Base-by-base conservation (phyloP, 2,797 vertebrate genomes). In the Anguilla marmorata region DNA sequence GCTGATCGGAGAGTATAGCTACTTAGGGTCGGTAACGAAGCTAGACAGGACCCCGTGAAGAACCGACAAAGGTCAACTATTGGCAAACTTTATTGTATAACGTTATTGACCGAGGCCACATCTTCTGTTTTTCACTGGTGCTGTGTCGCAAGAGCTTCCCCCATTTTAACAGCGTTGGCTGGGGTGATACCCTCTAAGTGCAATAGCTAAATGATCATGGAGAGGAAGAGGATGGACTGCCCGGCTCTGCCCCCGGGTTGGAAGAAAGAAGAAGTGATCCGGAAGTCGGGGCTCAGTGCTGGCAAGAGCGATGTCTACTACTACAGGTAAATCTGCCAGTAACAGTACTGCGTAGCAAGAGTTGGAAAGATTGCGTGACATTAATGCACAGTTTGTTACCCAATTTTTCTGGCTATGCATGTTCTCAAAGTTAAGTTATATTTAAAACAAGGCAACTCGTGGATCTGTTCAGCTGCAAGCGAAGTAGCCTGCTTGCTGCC, bases 191-290 rank as follows among this genome's bases (percentile, higher is more conserved):
- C 69, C 66, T 82, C 56, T 66, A 41, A 66, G 60, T 56, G 83
- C 54, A 66, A 91, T 89, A 87, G 85, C 24, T 92, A 88, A 88
- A 91, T 93, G 92, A 91, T 90, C 92, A 98, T 98, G 96, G 97
- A 98, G 96, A 97, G 95, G 93, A 97, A 97, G 95, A 95, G 94
- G 95, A 96, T 96, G 93, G 98, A 98, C 86, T 99, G 98, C 92
- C 96, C 97, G 87, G 97, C 97, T 88, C 94, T 99, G 92, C 98
- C 98, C 66, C 95, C 97, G 90, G 98, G 98, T 84, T 99, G 98
- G 98, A 98, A 97, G 96, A 98, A 98, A 93, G 98, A 99, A 94
- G 98, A 98, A 95, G 98, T 98, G 93, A 99, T 98, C 96, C 96
- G 98, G 94, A 99, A 99, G 95, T 99, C 98, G 90, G 98, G 98